Evolutionary conservation across 2,113 vertebrate species (phyloP), one percentile per base, ranked within the genome.

Genomic region (Notarius quadriscutis): DNA sequence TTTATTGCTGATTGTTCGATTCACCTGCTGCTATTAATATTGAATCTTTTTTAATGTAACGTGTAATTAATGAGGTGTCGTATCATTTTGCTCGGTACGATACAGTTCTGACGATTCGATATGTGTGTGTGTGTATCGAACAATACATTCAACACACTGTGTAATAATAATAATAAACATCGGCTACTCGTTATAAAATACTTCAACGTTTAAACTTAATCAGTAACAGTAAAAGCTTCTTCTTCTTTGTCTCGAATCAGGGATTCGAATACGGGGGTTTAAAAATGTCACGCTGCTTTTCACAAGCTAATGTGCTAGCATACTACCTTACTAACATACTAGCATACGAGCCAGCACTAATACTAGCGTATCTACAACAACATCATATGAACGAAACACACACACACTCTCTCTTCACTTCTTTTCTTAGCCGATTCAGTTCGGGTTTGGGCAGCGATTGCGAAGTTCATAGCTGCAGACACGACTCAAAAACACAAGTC

Each of bases 1-100:
- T 79, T 55, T 27, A 57, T 17, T 18, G 25, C 27, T 20, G 55
- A 58, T 9, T 58, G 7, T 30, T 18, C 34, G 4, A 58, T 60
- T 41, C 57, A 81, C 27, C 55, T 60, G 79, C 79, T 81, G 79
- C 79, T 81, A 60, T 60, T 81, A 34, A 12, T 5, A 41, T 20
- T 60, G 6, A 5, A 18, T 18, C 77, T 22, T 51, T 48, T 51
- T 25, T 77, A 14, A 51, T 2, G 22, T 77, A 51, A 77, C 1
- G 25, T 55, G 14, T 79, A 12, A 74, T 48, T 17, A 27, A 27
- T 17, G 55, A 1, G 17, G 53, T 30, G 14, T 34, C n/a, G 22
- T 7, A 27, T 55, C 2, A 8, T 27, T 78, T 78, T 12, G 34
- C 48, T 30, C 15, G 14, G 27, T 15, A 71, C 15, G 17, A 22